These are phyloP conservation scores for Babylonia areolata DNA, from an alignment of 1,140 invertebrate genomes.

Conservation along the genomic window DNA sequence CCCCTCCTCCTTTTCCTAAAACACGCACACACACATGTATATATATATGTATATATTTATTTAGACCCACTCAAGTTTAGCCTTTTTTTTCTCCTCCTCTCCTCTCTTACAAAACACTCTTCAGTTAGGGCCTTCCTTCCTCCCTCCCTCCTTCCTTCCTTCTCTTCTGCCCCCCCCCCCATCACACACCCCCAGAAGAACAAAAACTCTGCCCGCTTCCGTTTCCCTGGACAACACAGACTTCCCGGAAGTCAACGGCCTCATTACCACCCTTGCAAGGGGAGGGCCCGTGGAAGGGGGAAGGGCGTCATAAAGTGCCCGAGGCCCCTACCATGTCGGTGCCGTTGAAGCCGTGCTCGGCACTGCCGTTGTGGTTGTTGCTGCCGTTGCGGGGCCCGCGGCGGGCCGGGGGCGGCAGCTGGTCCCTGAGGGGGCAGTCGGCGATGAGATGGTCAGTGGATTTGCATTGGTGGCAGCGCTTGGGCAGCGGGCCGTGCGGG, in stretches of 20 bases:
- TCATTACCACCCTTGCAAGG: background rate
- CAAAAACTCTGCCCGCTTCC: too few species aligned
- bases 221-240: too few species aligned
- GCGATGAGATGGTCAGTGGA: conserved; percentile 90
- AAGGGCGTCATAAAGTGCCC: conserved; percentile 29
- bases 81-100: background rate
- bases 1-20: background rate
- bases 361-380: conserved; percentile 43
- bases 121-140: too few species aligned
- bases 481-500: conserved; percentile 89
- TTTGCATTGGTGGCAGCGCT: conserved; percentile 92
- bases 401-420: background rate
- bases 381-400: conserved; percentile 21
- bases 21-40: background rate
- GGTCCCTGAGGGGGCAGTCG: conserved; percentile 82
- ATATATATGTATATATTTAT: too few species aligned
- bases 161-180: too few species aligned
- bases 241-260: background rate
- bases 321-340: conserved; percentile 28
- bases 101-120: background rate
- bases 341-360: conserved; percentile 40
- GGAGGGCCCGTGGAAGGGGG: background rate
- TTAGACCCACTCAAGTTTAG: too few species aligned
- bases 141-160: too few species aligned
- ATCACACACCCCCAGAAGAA: too few species aligned